Base-by-base conservation (phyloP, 2,797 vertebrate species). In the Petrocephalus sullivani region DNA sequence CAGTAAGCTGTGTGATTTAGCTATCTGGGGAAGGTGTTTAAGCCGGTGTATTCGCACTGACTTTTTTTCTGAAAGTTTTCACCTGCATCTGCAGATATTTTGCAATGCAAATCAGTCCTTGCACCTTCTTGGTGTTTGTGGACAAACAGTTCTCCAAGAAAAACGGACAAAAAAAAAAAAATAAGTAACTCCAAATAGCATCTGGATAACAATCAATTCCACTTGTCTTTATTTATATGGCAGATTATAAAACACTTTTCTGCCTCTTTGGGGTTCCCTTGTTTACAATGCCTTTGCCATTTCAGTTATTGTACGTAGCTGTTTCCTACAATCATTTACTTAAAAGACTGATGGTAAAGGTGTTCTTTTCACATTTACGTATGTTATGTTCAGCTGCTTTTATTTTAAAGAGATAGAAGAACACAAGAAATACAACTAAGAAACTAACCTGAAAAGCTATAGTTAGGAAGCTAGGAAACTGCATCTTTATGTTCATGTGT, bases 61-160 rank as follows among this genome's bases (percentile, higher is more conserved):
- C 61, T 67, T 33, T 67, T 33, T 67, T 28, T 28, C 4, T 67
- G 12, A 87, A 84, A 54, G 58, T 61, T 9, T 64, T 12, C 21
- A 21, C 54, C 81, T n/a, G 12, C 6, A 10, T 10, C 81, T 4
- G 14, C 71, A 75, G 75, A 82, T 89, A 61, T 85, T 75, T 87
- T 58, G 51, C 85, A 49, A 89, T 87, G 64, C 88, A 82, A 85
- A 89, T 89, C 10, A 86, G 51, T 51, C 67, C 57, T n/a, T 78
- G 87, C 10, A 33, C 61, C 61, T 67, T 67, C 61, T 67, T 67
- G 61, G 23, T 5, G 4, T 33, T 67, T 67, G 61, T 14, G 23
- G 75, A 49, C 75, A 54, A 54, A 57, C 67, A 58, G 8, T 19
- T 54, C 46, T 28, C 86, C 23, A 87, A 71, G 61, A 67, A 23